Evolutionary conservation across 1,140 invertebrate genomes (phyloP).

Genomic region (Phthorimaea operculella): DNA sequence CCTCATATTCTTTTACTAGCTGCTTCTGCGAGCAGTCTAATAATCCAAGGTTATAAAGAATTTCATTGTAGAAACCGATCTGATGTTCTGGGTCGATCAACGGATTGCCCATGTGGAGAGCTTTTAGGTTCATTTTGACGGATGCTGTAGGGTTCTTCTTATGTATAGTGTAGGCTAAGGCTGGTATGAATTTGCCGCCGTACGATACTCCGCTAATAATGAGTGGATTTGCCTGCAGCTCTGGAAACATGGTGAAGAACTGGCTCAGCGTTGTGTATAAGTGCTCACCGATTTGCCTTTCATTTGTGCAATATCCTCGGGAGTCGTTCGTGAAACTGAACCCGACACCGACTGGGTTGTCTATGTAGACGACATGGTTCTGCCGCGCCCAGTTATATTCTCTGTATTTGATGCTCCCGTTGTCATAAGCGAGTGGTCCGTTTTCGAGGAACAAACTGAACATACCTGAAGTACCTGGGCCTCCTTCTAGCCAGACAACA

Average conservation of each 20-base stretch:
- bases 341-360: constrained; percentile 83
- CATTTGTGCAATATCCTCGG: constrained; percentile 68
- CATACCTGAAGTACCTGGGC: constrained; percentile 79
- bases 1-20: constrained; percentile 69
- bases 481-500: constrained; percentile 77
- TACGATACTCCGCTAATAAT: constrained; percentile 85
- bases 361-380: constrained; percentile 80
- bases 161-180: constrained; percentile 77
- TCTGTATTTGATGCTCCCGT: constrained; percentile 40
- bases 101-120: constrained; percentile 83
- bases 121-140: constrained; percentile 70
- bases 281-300: constrained; percentile 71
- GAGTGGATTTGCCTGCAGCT: constrained; percentile 70
- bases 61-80: constrained; percentile 74
- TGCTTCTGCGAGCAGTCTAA: constrained; percentile 70
- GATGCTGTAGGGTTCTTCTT: constrained; percentile 49
- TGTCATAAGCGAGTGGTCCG: constrained; percentile 66
- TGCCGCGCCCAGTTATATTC: constrained; percentile 75
- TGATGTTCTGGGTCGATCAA: constrained; percentile 80
- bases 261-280: constrained; percentile 66
- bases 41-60: constrained; percentile 80
- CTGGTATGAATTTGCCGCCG: constrained; percentile 82
- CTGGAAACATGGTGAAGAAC: constrained; percentile 75
- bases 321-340: constrained; percentile 74
- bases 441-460: constrained; percentile 81